phyloP scores from a whole-genome alignment of 2,888 invertebrate genomes.

The Allophyes oxyacanthae region DNA sequence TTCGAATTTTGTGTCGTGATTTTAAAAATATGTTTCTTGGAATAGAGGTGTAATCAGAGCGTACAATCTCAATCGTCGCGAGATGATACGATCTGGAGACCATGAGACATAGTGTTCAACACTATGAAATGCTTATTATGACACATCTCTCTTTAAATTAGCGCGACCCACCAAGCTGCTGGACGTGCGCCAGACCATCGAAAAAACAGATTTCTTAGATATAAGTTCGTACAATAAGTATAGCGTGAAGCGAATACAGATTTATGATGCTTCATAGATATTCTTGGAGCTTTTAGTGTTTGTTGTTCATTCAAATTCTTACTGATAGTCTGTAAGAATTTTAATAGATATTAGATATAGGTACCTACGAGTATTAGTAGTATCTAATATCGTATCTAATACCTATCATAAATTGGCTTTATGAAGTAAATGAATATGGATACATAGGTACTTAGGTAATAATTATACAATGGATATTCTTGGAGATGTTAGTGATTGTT shows the following conservation, averaged over 20 bases:
- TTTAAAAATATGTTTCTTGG: slow-evolving; percentile 51
- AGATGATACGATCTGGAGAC: slow-evolving; percentile 64
- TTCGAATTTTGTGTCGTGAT: slow-evolving; percentile 32
- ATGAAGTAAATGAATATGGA: too few relatives aligned
- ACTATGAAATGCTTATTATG: slow-evolving; percentile 78
- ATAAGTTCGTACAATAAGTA: slow-evolving; percentile 53
- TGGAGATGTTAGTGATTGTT: too few relatives aligned
- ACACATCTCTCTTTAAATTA: slow-evolving; percentile 84
- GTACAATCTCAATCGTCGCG: slow-evolving; percentile 63
- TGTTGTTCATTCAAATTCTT: neutral
- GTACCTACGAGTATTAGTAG: too few relatives aligned
- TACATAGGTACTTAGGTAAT: too few relatives aligned
- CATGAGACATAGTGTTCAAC: slow-evolving; percentile 70
- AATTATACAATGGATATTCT: too few relatives aligned
- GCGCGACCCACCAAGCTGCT: slow-evolving; percentile 76
- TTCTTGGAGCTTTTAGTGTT: slow-evolving; percentile 28
- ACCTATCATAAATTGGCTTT: too few relatives aligned
- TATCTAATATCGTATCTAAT: too few relatives aligned
- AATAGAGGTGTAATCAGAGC: slow-evolving; percentile 58
- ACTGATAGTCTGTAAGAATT: too few relatives aligned
- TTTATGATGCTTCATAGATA: slow-evolving; percentile 43
- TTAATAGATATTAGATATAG: too few relatives aligned
- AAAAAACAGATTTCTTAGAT: slow-evolving; percentile 71
- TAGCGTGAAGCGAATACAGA: slow-evolving; percentile 24
- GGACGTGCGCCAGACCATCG: slow-evolving; percentile 77